These are phyloP conservation scores for Varecia variegata DNA, from an alignment of 2,797 vertebrate species.

Conservation along the genomic window DNA sequence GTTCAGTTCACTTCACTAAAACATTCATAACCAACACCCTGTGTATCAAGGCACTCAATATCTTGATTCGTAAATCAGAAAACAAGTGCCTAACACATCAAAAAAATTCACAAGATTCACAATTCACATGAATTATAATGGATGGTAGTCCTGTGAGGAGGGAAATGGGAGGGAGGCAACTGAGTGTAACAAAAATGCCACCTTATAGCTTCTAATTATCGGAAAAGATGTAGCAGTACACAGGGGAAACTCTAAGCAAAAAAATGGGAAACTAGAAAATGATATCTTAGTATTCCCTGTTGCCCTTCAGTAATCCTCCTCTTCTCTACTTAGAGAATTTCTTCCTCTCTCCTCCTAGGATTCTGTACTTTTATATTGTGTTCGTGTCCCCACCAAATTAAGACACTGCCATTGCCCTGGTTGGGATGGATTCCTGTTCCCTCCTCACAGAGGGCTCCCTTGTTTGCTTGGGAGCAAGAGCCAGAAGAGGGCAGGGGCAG, in stretches of 20 bases:
- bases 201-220: background rate
- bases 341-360: background rate
- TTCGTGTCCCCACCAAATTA: background rate
- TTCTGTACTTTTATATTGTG: background rate
- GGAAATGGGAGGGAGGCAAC: background rate
- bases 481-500: background rate
- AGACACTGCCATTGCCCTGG: background rate
- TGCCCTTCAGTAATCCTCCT: background rate
- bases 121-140: background rate
- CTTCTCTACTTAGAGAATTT: background rate
- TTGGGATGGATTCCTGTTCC: background rate
- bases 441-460: background rate
- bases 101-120: background rate
- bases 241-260: background rate
- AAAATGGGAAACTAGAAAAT: background rate
- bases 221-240: background rate
- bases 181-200: background rate
- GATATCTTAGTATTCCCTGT: background rate
- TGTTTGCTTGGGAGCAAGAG: background rate
- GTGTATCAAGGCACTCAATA: background rate
- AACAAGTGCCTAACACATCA: background rate
- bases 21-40: background rate
- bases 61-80: background rate
- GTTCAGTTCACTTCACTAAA: background rate
- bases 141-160: background rate